Conservation (phyloP, 2,113 vertebrate species). For the Sander lucioperca region DNA sequence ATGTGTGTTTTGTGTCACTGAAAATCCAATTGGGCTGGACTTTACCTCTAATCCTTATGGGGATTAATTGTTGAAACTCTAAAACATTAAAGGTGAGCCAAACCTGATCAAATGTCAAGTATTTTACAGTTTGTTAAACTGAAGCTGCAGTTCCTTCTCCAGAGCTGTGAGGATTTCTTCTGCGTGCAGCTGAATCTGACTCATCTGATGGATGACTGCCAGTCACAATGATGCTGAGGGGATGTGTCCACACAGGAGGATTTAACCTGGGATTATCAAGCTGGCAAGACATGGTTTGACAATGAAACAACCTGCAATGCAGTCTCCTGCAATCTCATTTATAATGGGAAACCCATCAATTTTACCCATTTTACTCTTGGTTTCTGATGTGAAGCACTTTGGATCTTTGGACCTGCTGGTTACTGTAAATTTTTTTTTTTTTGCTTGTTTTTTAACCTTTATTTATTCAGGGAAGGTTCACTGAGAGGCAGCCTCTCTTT, state of each 20-base stretch:
- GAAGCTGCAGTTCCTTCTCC: background rate
- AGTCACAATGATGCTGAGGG: conserved; percentile 5
- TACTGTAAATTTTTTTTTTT: too few relatives aligned
- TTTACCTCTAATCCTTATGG: background rate
- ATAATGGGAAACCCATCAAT: background rate
- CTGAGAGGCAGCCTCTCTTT: too few relatives aligned
- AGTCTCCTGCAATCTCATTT: background rate
- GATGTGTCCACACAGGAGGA: conserved; percentile 6
- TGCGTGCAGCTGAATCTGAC: background rate
- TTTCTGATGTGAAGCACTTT: too few relatives aligned
- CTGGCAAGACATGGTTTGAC: conserved; percentile 14
- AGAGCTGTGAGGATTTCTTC: background rate
- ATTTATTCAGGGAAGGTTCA: too few relatives aligned
- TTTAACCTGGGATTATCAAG: conserved; percentile 35
- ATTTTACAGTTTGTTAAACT: background rate
- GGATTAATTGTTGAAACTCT: background rate
- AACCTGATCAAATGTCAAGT: background rate
- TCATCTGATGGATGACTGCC: conserved; percentile 9
- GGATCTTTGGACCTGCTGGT: too few relatives aligned
- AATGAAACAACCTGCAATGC: conserved; percentile 19
- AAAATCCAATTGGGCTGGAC: background rate
- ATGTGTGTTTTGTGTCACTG: background rate
- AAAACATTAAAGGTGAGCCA: background rate
- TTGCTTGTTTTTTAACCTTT: too few relatives aligned
- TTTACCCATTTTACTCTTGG: too few relatives aligned